These are phyloP conservation scores for Coecobrya sp. DNA, from an alignment of 2,888 invertebrate genomes.

Conservation along the genomic window DNA sequence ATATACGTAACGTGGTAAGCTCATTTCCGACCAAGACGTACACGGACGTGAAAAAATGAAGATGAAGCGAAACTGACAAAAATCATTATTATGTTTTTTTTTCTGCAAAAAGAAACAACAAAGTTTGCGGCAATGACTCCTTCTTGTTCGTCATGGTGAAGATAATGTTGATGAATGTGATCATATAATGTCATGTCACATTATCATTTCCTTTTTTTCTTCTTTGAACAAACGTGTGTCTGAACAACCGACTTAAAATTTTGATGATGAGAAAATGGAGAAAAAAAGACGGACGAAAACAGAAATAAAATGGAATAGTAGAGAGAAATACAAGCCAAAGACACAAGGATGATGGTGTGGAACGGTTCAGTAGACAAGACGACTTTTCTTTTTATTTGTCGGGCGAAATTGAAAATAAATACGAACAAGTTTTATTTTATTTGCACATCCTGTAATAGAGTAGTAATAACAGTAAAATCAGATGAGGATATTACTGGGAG, in stretches of 20 bases:
- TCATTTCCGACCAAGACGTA: too few relatives aligned
- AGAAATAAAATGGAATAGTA: neutral
- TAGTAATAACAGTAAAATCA: slow-evolving; percentile 49
- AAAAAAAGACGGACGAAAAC: neutral
- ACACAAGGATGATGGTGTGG: neutral
- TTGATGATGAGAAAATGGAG: neutral
- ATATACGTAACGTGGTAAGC: neutral
- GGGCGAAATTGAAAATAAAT: slow-evolving; percentile 43
- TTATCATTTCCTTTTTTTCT: neutral
- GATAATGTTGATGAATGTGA: slow-evolving; percentile 36
- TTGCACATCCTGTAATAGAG: slow-evolving; percentile 42
- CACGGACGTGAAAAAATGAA: neutral
- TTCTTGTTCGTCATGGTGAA: neutral
- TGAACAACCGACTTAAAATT: neutral
- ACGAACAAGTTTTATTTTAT: slow-evolving; percentile 39
- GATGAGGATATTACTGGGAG: too few relatives aligned
- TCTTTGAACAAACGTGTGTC: neutral
- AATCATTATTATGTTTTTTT: neutral
- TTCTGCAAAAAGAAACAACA: neutral
- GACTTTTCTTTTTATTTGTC: slow-evolving; percentile 16
- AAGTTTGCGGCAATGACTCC: neutral
- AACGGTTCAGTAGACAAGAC: neutral
- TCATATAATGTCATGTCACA: slow-evolving; percentile 35
- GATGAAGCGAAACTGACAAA: neutral
- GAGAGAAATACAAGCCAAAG: too few relatives aligned